Evolutionary conservation across 2,113 vertebrate genomes (phyloP).

Genomic region (Tragelaphus scriptus): DNA sequence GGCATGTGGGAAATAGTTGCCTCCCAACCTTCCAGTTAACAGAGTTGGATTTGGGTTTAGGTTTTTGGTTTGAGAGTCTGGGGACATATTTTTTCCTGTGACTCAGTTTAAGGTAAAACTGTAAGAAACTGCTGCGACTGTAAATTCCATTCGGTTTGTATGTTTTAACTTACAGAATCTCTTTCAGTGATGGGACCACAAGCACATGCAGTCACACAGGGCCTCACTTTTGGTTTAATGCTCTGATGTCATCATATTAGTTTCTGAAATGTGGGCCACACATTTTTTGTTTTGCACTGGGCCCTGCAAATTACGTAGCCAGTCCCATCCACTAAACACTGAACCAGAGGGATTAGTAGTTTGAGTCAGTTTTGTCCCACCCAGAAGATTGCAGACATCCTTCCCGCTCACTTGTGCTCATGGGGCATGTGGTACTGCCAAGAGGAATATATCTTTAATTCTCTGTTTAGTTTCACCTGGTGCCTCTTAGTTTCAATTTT

Average conservation of each 20-base stretch:
- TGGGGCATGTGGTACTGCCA: accelerated
- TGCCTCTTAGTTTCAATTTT: background rate
- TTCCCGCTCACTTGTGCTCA: background rate
- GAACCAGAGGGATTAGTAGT: background rate
- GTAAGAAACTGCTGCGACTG: background rate
- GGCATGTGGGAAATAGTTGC: background rate
- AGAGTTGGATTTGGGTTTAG: background rate
- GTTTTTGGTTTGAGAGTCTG: background rate
- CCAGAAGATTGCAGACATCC: background rate
- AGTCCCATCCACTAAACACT: background rate
- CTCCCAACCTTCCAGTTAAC: background rate
- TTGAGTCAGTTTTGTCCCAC: background rate
- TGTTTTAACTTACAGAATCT: background rate
- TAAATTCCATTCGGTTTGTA: background rate
- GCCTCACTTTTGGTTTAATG: background rate
- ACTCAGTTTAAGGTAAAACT: background rate
- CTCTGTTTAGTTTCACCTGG: background rate
- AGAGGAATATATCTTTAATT: background rate
- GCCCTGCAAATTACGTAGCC: background rate
- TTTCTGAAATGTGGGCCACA: background rate
- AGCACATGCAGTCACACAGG: background rate
- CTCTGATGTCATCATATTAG: background rate
- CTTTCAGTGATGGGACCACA: background rate
- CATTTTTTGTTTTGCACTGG: background rate
- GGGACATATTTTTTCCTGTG: background rate